Evolutionary conservation across 2,113 vertebrate genomes (phyloP), one percentile per base, ranked within the genome.

Genomic region (Stegastes partitus): DNA sequence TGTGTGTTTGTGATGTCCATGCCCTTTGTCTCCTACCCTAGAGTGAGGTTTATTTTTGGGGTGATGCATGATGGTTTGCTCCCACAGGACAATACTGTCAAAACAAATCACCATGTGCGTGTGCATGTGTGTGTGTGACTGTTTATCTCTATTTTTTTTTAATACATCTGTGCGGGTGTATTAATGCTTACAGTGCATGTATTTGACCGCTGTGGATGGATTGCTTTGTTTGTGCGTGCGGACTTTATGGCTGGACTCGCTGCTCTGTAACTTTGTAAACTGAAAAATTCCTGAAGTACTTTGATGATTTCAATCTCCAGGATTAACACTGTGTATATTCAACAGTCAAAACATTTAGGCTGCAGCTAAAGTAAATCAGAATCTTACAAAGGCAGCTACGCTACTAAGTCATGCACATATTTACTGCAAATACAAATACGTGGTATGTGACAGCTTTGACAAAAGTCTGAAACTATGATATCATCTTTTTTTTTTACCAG

Each of bases 31-130:
- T 86, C 67, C 54, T 72, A 26, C 75, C 83, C 86, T 55, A 14
- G 42, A 63, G 82, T 67, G 63, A 84, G 49, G 81, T 86, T 84
- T 87, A 87, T 89, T 85, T 84, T 77, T 61, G 72, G 64, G 76
- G 68, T 19, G 9, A 63, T 51, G 75, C 39, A 63, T 56, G 67
- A 85, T 65, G 37, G 70, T 76, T 81, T 55, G 45, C 65, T 65
- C 81, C 78, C 65, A 64, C 34, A 67, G 85, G 56, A 82, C 58
- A 49, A 8, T 16, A 19, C 72, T 84, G 77, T 86, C 84, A 82
- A 79, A 85, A 74, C 77, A 85, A 79, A 77, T 79, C 50, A 55
- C 4, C 68, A 3, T 76, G 22, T 64, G 15, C 56, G 55, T 63
- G 12, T 51, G n/a, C 31, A 18, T 61, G 22, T 64, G 28, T 77